Evolutionary conservation across 2,888 invertebrate species (phyloP), one percentile per base, ranked within the genome.

Genomic region (Eueremaeus valkanovi): DNA sequence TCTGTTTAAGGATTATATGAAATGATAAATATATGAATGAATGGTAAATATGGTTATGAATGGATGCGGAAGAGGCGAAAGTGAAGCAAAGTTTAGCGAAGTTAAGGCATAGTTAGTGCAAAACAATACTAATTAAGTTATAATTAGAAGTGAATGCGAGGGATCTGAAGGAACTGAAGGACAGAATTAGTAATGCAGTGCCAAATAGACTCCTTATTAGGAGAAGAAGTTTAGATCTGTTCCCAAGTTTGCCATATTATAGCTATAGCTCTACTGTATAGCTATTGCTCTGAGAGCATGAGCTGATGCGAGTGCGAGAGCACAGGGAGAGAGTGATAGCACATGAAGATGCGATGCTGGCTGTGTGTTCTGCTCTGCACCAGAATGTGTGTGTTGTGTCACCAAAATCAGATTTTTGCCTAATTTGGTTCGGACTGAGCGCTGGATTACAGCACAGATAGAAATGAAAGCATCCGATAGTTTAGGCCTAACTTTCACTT

Each of bases 341-440:
- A 70, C 42, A 70, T 45, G 70, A 61, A 70, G 70, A 70, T 70
- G 70, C 16, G 40, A 42, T 70, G 42, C 45, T 24, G 24, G 27
- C n/a, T n/a, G n/a, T n/a, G n/a, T n/a, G n/a, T n/a, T n/a, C n/a
- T n/a, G n/a, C n/a, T n/a, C n/a, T n/a, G n/a, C n/a, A n/a, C n/a
- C n/a, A n/a, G n/a, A n/a, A n/a, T n/a, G n/a, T n/a, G 36, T 27
- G 16, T 45, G 45, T 45, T 6, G 45, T 70, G 70, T 70, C 70
- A 70, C 70, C 70, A 73, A 73, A 73, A 51, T 21, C 21, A 73
- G 42, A 49, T 49, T 73, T 73, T 73, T 73, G 33, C 73, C 55
- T 73, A 73, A 73, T 73, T 73, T 73, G 73, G 73, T 73, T 29
- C 21, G 16, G 5, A 24, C 45, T 49, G 18, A 73, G 55, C 73